Evolutionary conservation across 2,797 vertebrate genomes (phyloP).

Genomic region (Philypnodon macrostomus): DNA sequence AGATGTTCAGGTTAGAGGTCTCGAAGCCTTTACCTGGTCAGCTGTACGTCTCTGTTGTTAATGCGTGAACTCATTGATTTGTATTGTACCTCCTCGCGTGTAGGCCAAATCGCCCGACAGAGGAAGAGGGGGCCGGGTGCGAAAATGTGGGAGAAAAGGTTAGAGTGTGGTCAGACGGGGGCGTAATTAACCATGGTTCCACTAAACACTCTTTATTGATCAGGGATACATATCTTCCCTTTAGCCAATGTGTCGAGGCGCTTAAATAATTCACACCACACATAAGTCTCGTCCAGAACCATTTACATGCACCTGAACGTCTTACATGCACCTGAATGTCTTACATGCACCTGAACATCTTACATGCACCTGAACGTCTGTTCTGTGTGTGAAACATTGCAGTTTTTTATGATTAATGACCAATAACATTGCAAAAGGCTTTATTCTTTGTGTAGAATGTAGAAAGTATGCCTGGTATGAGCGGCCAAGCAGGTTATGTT

Average conservation of each 20-base stretch:
- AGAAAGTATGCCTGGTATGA: no score
- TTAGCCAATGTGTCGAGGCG: constrained; percentile 27
- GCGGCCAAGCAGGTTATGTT: no score
- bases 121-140: constrained; percentile 51
- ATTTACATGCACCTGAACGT: constrained; percentile 25
- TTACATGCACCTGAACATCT: constrained; percentile 19
- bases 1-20: constrained; percentile 65
- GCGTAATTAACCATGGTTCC: constrained; percentile 62
- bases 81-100: constrained; percentile 41
- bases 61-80: constrained; percentile 63
- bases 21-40: constrained; percentile 50
- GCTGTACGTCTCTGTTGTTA: constrained; percentile 44
- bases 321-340: constrained; percentile 19
- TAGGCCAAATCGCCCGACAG: constrained; percentile 56
- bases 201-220: constrained; percentile 67
- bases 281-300: constrained; percentile 31
- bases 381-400: constrained; percentile 18
- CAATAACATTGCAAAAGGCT: constrained; percentile 15
- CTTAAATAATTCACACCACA: constrained; percentile 58
- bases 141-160: constrained; percentile 58
- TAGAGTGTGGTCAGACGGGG: constrained; percentile 58
- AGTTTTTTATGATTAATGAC: constrained; percentile 18
- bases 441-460: no score
- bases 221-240: constrained; percentile 54
- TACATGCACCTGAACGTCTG: constrained; percentile 18